Percentiles rank a stretch among this genome's conserved stretches.
Conservation (phyloP, 2,797 vertebrate species). For the Neosilurus hyrtlii region DNA sequence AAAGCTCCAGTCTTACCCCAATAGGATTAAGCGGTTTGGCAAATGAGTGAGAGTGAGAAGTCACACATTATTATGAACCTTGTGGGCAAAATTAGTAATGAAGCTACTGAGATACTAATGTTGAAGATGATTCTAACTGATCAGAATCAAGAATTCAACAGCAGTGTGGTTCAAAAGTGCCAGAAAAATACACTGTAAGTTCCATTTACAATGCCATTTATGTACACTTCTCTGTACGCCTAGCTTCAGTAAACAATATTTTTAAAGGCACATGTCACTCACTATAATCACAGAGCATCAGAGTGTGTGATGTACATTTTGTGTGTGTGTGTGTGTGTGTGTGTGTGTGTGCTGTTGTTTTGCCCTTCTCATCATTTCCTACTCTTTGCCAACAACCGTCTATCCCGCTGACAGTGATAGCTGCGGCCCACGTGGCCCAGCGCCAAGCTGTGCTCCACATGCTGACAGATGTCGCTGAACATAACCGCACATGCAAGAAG, state of each 20-base stretch:
- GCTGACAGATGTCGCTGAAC: slow-evolving; percentile 72
- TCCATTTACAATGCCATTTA: background rate
- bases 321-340: slow-evolving; percentile 3
- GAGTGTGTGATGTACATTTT: background rate
- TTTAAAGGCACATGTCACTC: background rate
- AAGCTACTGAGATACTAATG: background rate
- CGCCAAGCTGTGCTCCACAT: slow-evolving; percentile 62
- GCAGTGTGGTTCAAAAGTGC: too few relatives aligned
- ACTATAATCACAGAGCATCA: background rate
- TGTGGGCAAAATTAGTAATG: background rate
- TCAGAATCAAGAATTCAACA: background rate
- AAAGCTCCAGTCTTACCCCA: too few relatives aligned
- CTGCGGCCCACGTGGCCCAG: slow-evolving; percentile 58
- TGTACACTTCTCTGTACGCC: background rate
- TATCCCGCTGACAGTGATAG: slow-evolving; percentile 62
- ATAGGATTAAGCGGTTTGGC: too few relatives aligned
- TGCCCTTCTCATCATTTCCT: slow-evolving; percentile 9
- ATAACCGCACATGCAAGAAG: slow-evolving; percentile 60
- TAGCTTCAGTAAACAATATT: background rate
- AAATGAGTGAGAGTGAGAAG: background rate
- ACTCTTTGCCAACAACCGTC: slow-evolving; percentile 22
- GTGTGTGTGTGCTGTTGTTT: slow-evolving; percentile 20
- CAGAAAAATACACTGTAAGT: background rate
- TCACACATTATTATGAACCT: background rate
- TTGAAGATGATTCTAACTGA: background rate